A percentile compares a stretch with the other conserved stretches of the same genome.
phyloP scores from a whole-genome alignment of 2,113 vertebrate species.

The Mugil cephalus region DNA sequence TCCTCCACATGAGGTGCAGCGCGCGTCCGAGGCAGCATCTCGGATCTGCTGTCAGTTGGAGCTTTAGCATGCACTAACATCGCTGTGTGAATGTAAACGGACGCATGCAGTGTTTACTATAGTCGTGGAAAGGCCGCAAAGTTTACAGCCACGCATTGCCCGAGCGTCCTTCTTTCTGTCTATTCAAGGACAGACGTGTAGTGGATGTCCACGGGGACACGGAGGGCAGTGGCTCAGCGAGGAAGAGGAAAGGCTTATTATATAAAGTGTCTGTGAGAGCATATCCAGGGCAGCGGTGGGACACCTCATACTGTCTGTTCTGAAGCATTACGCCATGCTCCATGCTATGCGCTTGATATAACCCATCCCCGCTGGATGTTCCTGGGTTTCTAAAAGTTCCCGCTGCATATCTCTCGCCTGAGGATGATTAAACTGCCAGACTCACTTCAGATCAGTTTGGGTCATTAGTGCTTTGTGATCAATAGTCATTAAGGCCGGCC shows the following conservation, averaged over 20 bases:
- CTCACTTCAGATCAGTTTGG: slow-evolving; percentile 27
- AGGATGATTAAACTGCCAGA: slow-evolving; percentile 39
- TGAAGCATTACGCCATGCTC: not conserved
- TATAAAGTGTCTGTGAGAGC: slow-evolving; percentile 42
- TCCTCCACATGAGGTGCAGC: not conserved
- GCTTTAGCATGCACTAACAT: slow-evolving; percentile 6
- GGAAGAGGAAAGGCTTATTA: slow-evolving; percentile 45
- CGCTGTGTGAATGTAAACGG: slow-evolving; percentile 47
- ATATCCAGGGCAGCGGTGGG: slow-evolving; percentile 31
- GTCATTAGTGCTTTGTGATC: slow-evolving; percentile 60
- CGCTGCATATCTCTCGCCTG: not conserved
- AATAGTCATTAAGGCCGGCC: slow-evolving; percentile 69
- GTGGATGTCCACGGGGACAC: slow-evolving; percentile 12
- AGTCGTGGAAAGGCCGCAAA: slow-evolving; percentile 20
- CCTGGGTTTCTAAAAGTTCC: slow-evolving; percentile 25
- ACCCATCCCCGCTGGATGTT: not conserved
- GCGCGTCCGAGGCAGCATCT: not conserved
- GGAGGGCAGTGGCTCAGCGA: slow-evolving; percentile 46
- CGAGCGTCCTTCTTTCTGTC: slow-evolving; percentile 4
- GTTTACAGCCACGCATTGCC: not conserved
- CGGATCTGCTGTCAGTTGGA: slow-evolving; percentile 6
- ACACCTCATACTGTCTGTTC: slow-evolving; percentile 10
- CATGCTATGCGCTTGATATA: not conserved
- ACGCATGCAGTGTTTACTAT: slow-evolving; percentile 45
- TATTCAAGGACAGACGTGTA: not conserved